Percentiles rank a stretch among this genome's conserved stretches.
Conservation (phyloP, 2,888 invertebrate species). For the Onchidella celtica region DNA sequence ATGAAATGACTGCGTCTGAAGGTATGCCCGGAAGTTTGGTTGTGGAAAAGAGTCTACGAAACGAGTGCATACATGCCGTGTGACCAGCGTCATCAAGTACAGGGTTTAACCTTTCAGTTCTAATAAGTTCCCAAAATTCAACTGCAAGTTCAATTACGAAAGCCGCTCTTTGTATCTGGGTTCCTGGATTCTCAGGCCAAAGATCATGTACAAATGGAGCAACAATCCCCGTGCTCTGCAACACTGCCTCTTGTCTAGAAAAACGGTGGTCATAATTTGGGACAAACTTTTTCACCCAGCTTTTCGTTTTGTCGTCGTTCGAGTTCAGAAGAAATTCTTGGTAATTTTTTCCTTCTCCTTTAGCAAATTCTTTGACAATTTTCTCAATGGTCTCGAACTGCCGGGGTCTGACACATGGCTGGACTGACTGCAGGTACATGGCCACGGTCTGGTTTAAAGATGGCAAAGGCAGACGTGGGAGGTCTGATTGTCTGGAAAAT, state of each 20-base stretch:
- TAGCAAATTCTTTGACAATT: constrained; percentile 9
- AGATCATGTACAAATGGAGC: constrained; percentile 34
- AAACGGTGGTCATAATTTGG: constrained; percentile 22
- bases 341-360: not conserved
- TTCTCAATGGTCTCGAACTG: not conserved
- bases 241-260: not conserved
- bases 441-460: not conserved
- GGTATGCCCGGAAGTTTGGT: constrained; percentile 33
- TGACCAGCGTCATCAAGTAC: not conserved
- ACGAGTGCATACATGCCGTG: constrained; percentile 26
- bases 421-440: constrained; percentile 14
- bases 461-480: not conserved
- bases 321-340: not conserved
- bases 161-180: constrained; percentile 13
- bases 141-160: not conserved
- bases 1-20: not conserved
- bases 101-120: not conserved
- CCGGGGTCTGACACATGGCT: not conserved
- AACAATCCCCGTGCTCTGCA: constrained; percentile 17
- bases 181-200: constrained; percentile 23
- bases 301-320: no score
- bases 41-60: constrained; percentile 36
- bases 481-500: not conserved
- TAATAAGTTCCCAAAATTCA: constrained; percentile 36
- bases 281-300: constrained; percentile 6